Conservation (phyloP, 2,888 invertebrate genomes). For the Ecliptopera silaceata region DNA sequence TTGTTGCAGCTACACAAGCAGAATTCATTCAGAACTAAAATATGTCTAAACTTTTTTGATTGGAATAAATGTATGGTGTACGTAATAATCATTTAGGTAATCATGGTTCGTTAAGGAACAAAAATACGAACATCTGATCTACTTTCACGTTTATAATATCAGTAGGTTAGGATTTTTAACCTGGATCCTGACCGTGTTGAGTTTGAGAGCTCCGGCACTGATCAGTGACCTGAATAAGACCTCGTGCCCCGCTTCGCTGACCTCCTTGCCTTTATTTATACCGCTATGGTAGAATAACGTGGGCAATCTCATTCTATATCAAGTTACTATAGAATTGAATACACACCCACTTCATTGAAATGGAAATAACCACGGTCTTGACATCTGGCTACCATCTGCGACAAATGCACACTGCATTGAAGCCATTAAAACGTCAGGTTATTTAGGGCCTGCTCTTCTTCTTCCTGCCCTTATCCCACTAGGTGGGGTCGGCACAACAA, state of each 20-base stretch:
- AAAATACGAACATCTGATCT: too few species aligned
- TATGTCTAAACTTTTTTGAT: too few species aligned
- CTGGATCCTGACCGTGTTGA: conserved; percentile 52
- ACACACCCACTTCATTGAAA: conserved; percentile 1
- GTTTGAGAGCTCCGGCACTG: conserved; percentile 55
- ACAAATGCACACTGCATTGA: conserved; percentile 11
- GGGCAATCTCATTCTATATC: conserved; percentile 1
- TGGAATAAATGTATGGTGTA: too few species aligned
- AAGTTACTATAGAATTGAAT: neutral
- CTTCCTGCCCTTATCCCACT: too few species aligned
- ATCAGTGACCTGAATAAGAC: conserved; percentile 66
- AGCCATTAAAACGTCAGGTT: neutral
- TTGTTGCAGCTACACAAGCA: conserved; percentile 7
- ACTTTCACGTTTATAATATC: too few species aligned
- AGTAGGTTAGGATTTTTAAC: too few species aligned
- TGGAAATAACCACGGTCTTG: conserved; percentile 8
- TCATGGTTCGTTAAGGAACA: too few species aligned
- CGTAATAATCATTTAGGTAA: too few species aligned
- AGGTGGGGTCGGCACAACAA: too few species aligned
- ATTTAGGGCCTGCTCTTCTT: too few species aligned
- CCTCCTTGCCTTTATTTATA: conserved; percentile 52
- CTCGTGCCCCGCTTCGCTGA: conserved; percentile 49
- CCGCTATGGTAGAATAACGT: conserved; percentile 13
- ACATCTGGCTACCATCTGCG: conserved; percentile 27
- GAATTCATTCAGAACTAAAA: too few species aligned